Evolutionary conservation across 2,888 invertebrate genomes (phyloP).

Genomic region (Agriopis marginaria): DNA sequence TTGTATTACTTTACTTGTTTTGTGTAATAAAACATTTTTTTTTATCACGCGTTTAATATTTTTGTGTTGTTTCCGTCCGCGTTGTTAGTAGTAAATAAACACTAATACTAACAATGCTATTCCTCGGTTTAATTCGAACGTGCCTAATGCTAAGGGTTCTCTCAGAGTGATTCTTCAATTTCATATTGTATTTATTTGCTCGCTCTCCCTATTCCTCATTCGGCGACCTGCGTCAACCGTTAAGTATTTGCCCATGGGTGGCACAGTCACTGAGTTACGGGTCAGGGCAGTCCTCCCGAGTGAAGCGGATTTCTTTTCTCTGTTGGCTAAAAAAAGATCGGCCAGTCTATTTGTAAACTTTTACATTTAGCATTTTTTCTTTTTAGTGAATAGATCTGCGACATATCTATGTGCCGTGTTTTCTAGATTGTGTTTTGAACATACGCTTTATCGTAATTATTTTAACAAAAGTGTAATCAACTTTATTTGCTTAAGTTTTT

Average conservation of each 20-base stretch:
- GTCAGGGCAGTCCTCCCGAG: conserved; percentile 35
- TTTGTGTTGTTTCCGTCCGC: not conserved
- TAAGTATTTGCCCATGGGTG: conserved; percentile 44
- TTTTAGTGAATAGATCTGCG: too few relatives aligned
- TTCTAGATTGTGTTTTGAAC: too few relatives aligned
- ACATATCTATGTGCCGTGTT: too few relatives aligned
- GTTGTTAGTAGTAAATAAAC: not conserved
- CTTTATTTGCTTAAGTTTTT: too few relatives aligned
- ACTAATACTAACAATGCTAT: not conserved
- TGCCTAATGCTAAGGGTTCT: not conserved
- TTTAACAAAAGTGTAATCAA: too few relatives aligned
- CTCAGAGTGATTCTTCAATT: conserved; percentile 7
- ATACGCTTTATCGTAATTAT: too few relatives aligned
- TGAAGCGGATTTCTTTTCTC: conserved; percentile 3
- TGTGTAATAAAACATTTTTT: too few relatives aligned
- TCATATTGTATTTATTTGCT: conserved; percentile 35
- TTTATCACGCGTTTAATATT: too few relatives aligned
- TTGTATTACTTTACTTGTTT: too few relatives aligned
- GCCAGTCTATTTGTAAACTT: not conserved
- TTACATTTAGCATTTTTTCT: not conserved
- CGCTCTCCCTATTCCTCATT: conserved; percentile 34
- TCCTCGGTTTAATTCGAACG: conserved; percentile 4
- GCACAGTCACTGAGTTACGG: conserved; percentile 33
- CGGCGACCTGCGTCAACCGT: conserved; percentile 43
- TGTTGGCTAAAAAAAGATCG: not conserved